These are phyloP conservation scores for Drosophila fulvimacula DNA, from an alignment of 2,888 invertebrate species.

Conservation along the genomic window DNA sequence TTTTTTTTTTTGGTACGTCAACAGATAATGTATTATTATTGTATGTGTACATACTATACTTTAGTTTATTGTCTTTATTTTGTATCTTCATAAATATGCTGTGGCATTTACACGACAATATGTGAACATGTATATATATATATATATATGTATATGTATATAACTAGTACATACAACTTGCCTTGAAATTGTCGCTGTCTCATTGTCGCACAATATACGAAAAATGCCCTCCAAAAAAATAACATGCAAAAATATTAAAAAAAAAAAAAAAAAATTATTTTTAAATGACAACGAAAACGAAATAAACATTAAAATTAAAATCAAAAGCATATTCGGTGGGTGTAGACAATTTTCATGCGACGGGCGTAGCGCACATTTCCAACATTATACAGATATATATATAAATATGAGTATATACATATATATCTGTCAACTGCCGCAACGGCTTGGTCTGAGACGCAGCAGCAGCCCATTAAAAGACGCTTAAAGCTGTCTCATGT, in stretches of 20 bases:
- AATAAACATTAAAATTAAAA: conserved; percentile 51
- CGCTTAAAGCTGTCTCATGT: conserved; percentile 59
- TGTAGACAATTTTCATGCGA: conserved; percentile 59
- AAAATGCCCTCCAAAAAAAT: conserved; percentile 55
- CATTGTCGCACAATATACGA: conserved; percentile 37
- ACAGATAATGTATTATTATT: conserved; percentile 69
- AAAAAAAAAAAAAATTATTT: conserved; percentile 23
- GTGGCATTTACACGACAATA: conserved; percentile 21
- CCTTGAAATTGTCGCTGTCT: conserved; percentile 48
- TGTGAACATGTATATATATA: not conserved
- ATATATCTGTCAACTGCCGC: conserved; percentile 27
- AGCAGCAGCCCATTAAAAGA: conserved; percentile 56
- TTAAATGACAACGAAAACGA: conserved; percentile 23
- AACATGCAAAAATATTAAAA: conserved; percentile 25
- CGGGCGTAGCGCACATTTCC: conserved; percentile 60
- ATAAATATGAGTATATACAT: not conserved
- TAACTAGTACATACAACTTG: conserved; percentile 41
- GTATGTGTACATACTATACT: conserved; percentile 40
- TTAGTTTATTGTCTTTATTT: conserved; percentile 32
- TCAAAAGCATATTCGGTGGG: conserved; percentile 48
- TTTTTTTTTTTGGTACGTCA: conserved; percentile 67
- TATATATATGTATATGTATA: not conserved
- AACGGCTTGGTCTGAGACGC: conserved; percentile 16
- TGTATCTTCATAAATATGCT: conserved; percentile 46
- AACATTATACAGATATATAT: conserved; percentile 20